A percentile compares a stretch with the other conserved stretches of the same genome.
Conservation (phyloP, 1,140 invertebrate species). For the Thrips palmi region DNA sequence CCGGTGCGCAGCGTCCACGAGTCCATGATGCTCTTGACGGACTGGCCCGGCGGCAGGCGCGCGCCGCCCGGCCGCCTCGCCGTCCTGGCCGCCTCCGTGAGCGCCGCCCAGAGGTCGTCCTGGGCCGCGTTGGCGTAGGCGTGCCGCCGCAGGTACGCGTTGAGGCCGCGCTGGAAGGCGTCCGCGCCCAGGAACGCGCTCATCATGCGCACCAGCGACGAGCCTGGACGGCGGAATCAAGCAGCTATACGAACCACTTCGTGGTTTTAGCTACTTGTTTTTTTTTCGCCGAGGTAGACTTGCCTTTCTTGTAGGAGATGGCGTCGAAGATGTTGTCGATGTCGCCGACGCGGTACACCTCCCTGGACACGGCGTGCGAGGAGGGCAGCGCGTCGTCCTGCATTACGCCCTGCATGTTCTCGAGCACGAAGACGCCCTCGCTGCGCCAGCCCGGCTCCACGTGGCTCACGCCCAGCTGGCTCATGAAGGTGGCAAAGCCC, state of each 20-base stretch:
- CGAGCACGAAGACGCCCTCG: conserved; percentile 28
- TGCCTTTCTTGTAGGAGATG: conserved; percentile 41
- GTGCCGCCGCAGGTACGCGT: conserved; percentile 29
- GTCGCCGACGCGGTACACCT: conserved; percentile 26
- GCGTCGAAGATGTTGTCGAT: conserved; percentile 33
- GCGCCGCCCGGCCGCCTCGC: no score
- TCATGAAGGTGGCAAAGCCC: conserved; percentile 20
- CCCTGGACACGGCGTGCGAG: conserved; percentile 27
- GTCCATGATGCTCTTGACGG: conserved; percentile 32
- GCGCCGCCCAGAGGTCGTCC: conserved; percentile 60
- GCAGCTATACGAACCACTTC: no score
- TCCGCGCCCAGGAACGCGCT: conserved; percentile 42
- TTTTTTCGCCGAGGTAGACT: no score
- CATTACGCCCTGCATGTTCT: conserved; percentile 40
- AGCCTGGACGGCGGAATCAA: conserved; percentile 17
- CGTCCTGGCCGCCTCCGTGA: conserved; percentile 42
- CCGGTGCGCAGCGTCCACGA: conserved; percentile 48
- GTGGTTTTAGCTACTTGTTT: no score
- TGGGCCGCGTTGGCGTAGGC: conserved; percentile 53
- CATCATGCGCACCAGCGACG: conserved; percentile 57
- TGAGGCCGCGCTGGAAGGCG: conserved; percentile 39
- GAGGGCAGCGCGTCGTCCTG: conserved; percentile 73
- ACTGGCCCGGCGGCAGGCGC: no score
- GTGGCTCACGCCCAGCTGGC: conserved; percentile 20
- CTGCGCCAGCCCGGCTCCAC: conserved; percentile 28